Evolutionary conservation across 1,140 invertebrate species (phyloP).

Genomic region (Pachyrhynchus sulphureomaculatus): DNA sequence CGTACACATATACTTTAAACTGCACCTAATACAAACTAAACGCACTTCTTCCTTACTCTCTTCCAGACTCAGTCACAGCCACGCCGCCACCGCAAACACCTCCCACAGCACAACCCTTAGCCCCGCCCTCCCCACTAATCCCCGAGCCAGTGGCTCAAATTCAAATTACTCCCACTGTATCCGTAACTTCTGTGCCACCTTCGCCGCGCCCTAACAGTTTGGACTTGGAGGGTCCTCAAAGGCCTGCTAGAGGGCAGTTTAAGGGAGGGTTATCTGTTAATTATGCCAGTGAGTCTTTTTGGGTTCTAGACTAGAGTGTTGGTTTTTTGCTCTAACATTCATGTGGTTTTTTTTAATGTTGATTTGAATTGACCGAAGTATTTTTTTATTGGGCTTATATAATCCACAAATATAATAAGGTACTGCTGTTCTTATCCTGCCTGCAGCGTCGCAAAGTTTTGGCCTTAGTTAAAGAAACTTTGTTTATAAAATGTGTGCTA

Average conservation of each 20-base stretch:
- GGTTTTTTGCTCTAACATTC: background rate
- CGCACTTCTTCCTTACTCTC: background rate
- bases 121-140: constrained; percentile 40
- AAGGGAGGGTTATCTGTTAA: constrained; percentile 20
- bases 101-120: constrained; percentile 5
- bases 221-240: constrained; percentile 47
- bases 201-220: constrained; percentile 43
- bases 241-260: constrained; percentile 46
- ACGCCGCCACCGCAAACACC: constrained; percentile 21
- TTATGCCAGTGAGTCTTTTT: constrained; percentile 39
- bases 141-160: constrained; percentile 45
- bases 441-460: too few relatives aligned
- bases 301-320: background rate
- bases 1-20: background rate
- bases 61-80: constrained; percentile 26
- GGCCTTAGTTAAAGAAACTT: too few relatives aligned
- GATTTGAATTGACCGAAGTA: background rate
- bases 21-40: background rate
- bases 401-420: too few relatives aligned
- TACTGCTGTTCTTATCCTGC: too few relatives aligned
- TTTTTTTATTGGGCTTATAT: background rate
- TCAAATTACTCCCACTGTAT: constrained; percentile 36
- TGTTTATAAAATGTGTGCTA: too few relatives aligned
- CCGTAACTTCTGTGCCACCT: constrained; percentile 40
- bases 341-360: background rate